Percentiles rank a stretch among this genome's conserved stretches.
Evolutionary conservation across 2,888 invertebrate species (phyloP).

Genomic region (Eumerus sabulonum): DNA sequence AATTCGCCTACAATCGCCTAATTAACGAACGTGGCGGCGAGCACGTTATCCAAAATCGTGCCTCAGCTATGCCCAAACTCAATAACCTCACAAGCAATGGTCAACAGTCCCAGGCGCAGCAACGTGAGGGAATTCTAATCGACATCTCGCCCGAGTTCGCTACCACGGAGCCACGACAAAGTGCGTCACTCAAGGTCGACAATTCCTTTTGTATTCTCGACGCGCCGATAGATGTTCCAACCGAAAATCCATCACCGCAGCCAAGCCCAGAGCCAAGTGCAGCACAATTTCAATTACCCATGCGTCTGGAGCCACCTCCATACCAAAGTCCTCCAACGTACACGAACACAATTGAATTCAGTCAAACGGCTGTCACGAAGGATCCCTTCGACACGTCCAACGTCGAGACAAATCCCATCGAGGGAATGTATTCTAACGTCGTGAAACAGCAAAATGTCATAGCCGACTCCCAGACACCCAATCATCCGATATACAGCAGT

Average conservation of each 20-base stretch:
- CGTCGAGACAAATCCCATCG: conserved; percentile 39
- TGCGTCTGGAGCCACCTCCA: conserved; percentile 79
- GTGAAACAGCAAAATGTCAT: conserved; percentile 59
- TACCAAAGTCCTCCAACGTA: conserved; percentile 82
- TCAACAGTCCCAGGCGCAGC: conserved; percentile 71
- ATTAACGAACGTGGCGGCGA: conserved; percentile 82
- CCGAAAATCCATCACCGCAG: conserved; percentile 71
- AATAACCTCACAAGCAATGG: conserved; percentile 56
- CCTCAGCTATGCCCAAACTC: conserved; percentile 38
- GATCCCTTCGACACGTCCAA: conserved; percentile 84
- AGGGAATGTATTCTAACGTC: conserved; percentile 73
- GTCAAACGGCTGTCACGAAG: conserved; percentile 68
- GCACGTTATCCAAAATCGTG: conserved; percentile 71
- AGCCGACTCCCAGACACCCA: not conserved
- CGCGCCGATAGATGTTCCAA: conserved; percentile 86
- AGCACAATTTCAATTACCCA: conserved; percentile 68
- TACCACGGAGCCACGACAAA: conserved; percentile 74
- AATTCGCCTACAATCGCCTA: conserved; percentile 91
- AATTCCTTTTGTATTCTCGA: conserved; percentile 83
- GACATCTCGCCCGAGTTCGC: conserved; percentile 84
- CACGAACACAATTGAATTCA: conserved; percentile 79
- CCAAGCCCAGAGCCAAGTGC: conserved; percentile 67
- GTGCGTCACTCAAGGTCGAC: conserved; percentile 74
- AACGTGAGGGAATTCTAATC: conserved; percentile 85
- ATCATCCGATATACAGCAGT: conserved; percentile 68